A percentile compares a stretch with the other conserved stretches of the same genome.
Evolutionary conservation across 2,888 invertebrate genomes (phyloP).

Genomic region (Limnephilus auricula): DNA sequence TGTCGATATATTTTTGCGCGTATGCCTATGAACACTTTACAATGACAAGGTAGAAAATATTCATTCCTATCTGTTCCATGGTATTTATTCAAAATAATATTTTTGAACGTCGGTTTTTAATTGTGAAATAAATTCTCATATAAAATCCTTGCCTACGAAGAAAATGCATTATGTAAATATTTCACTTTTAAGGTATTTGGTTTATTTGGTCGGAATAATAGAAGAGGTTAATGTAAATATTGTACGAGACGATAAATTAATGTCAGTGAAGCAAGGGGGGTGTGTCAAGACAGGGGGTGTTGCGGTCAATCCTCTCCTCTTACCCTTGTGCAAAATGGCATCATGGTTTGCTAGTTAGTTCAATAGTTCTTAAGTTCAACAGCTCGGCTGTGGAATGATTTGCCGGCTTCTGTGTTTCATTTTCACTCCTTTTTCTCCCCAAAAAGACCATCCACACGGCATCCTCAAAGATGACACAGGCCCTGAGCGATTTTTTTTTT

Average conservation of each 20-base stretch:
- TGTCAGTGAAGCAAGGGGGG: not conserved
- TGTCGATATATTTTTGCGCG: not conserved
- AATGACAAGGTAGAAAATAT: not conserved
- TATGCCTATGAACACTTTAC: not conserved
- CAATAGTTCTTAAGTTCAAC: too few species aligned
- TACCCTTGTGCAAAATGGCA: too few species aligned
- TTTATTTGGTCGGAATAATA: not conserved
- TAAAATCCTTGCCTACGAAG: not conserved
- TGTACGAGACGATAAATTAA: not conserved
- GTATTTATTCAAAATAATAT: not conserved
- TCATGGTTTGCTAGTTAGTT: too few species aligned
- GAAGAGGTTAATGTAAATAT: not conserved
- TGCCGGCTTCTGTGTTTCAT: too few species aligned
- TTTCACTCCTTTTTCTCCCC: too few species aligned
- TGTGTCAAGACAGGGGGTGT: not conserved
- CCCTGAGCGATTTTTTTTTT: too few species aligned
- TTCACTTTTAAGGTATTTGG: too few species aligned
- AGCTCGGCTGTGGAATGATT: too few species aligned
- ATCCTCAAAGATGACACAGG: too few species aligned
- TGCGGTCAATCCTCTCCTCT: not conserved
- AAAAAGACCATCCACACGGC: too few species aligned
- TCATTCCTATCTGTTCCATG: not conserved
- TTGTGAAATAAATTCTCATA: not conserved
- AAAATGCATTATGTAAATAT: too few species aligned
- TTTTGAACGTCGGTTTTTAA: not conserved